A percentile compares a stretch with the other conserved stretches of the same genome.
These are phyloP conservation scores for Heliconius erato DNA, from an alignment of 2,888 invertebrate genomes.

Conservation along the genomic window DNA sequence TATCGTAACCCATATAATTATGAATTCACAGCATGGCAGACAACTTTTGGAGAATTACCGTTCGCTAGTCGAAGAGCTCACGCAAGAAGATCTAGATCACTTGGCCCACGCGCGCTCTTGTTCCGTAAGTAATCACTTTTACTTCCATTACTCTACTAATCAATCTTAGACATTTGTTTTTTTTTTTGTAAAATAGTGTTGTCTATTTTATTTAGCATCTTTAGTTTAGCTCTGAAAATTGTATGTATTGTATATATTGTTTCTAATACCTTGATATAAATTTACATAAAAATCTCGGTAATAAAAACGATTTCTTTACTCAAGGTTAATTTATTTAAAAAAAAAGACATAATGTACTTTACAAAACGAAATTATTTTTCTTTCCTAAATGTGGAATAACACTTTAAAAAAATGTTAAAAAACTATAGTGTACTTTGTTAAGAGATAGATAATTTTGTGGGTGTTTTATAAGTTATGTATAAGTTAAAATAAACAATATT, in stretches of 20 bases:
- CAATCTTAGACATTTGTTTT: neutral
- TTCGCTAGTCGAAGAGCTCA: constrained; percentile 92
- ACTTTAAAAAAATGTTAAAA: too few species aligned
- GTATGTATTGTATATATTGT: neutral
- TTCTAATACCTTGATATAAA: neutral
- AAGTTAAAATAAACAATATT: constrained; percentile 29
- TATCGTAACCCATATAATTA: neutral
- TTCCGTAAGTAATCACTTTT: constrained; percentile 87
- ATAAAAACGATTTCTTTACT: neutral
- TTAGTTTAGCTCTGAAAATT: too few species aligned
- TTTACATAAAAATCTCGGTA: neutral
- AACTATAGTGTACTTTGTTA: neutral
- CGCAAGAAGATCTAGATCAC: constrained; percentile 93
- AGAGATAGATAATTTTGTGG: neutral
- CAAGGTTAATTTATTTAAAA: too few species aligned
- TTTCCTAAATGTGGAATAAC: too few species aligned
- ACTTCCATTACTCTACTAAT: neutral
- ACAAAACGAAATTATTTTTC: too few species aligned
- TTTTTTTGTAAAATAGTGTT: neutral
- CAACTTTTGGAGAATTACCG: constrained; percentile 95
- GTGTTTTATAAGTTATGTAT: neutral
- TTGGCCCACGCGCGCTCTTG: constrained; percentile 93
- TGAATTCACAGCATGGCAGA: constrained; percentile 88
- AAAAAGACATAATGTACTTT: too few species aligned
- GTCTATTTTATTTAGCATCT: neutral